Base-by-base conservation (phyloP, 2,797 vertebrate species). In the Anableps anableps region DNA sequence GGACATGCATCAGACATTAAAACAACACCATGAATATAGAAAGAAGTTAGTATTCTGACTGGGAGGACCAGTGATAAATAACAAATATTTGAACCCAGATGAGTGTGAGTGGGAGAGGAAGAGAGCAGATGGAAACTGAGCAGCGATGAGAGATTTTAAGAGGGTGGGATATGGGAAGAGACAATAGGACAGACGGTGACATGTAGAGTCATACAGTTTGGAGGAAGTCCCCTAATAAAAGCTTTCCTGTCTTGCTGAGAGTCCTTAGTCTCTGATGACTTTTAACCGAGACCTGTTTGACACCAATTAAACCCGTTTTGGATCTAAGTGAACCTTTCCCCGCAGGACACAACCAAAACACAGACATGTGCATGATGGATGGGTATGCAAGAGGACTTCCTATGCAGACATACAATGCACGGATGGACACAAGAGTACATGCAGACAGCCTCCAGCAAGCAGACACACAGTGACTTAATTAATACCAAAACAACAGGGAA, bases 151-250 rank as follows among this genome's bases (percentile, higher is more conserved):
- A 92, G 91, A 90, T 94, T 92, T 92, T 79, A 91, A 78, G 88
- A 93, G 90, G 84, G 78, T 81, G 88, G 90, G 86, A 87, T 87
- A 80, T 77, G 81, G 66, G 43, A 80, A 72, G 82, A 91, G 88
- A 94, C 91, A 93, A 93, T 93, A 77, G 88, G 85, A 92, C 87
- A 86, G 87, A 89, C 80, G 73, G 82, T 83, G 87, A 91, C 86
- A 84, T 74, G 50, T 66, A 88, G 85, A 89, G 80, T 73, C 88
- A 77, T 85, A 82, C 82, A 89, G 89, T 86, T 43, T 76, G 77
- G 81, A 91, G 91, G 92, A 96, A 96, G 94, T 94, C 90, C 93
- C 93, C 92, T 92, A 96, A 91, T 96, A 96, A 97, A 97, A 96
- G 94, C 78, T 92, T 97, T 97, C 95, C 96, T 96, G 95, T 92